These are phyloP conservation scores for Crenichthys baileyi DNA, from an alignment of 2,797 vertebrate species.

Conservation along the genomic window DNA sequence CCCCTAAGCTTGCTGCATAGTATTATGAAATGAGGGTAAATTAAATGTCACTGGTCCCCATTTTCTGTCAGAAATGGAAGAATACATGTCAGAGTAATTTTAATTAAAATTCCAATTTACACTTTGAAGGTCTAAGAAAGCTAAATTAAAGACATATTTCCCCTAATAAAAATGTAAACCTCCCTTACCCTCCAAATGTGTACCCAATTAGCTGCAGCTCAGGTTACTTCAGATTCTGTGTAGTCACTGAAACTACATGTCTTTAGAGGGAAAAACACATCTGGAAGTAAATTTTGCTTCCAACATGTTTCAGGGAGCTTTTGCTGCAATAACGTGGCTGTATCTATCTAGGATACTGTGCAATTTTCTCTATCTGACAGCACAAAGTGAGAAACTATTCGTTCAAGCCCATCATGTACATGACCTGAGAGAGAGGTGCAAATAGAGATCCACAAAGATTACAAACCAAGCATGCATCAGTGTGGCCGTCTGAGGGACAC, in stretches of 20 bases:
- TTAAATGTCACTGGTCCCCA: conserved; percentile 1
- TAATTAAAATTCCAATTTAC: not conserved
- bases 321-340: not conserved
- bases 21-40: not conserved
- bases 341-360: not conserved
- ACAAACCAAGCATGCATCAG: not conserved
- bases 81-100: not conserved
- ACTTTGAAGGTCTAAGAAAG: not conserved
- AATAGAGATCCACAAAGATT: not conserved
- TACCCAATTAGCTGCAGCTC: not conserved
- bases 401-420: not conserved
- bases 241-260: not conserved
- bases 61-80: not conserved
- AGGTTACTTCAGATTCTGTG: not conserved
- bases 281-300: not conserved
- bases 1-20: not conserved
- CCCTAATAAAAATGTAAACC: not conserved
- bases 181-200: not conserved
- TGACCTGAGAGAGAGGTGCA: not conserved
- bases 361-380: not conserved
- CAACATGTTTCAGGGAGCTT: not conserved
- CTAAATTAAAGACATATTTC: not conserved
- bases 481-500: not conserved
- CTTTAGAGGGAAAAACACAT: not conserved
- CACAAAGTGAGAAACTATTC: not conserved